phyloP scores from a whole-genome alignment of 1,140 invertebrate genomes.

The Lysiphlebus fabarum region DNA sequence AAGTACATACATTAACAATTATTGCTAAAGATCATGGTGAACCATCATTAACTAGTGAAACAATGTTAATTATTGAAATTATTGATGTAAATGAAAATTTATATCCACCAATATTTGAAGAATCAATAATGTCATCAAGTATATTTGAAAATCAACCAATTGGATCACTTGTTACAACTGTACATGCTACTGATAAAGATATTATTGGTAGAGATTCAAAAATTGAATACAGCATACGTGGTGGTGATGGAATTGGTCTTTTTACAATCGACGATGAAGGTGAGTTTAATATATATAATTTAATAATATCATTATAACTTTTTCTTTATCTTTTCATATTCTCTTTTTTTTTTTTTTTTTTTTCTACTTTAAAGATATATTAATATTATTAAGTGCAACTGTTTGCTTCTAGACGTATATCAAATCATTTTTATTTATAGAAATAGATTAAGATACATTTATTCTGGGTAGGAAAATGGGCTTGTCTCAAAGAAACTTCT shows the following conservation, averaged over 20 bases:
- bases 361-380: slow-evolving; percentile 27
- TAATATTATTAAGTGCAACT: too few relatives aligned
- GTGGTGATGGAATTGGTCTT: slow-evolving; percentile 84
- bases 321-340: slow-evolving; percentile 1
- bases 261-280: slow-evolving; percentile 90
- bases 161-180: slow-evolving; percentile 71
- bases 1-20: slow-evolving; percentile 83
- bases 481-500: too few relatives aligned
- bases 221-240: slow-evolving; percentile 82
- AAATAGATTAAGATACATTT: too few relatives aligned
- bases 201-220: slow-evolving; percentile 71
- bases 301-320: neutral
- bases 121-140: slow-evolving; percentile 70
- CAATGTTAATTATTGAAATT: slow-evolving; percentile 79
- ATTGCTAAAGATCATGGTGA: slow-evolving; percentile 77
- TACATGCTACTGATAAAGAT: slow-evolving; percentile 78
- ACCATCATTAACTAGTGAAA: slow-evolving; percentile 70
- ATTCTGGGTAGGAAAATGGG: too few relatives aligned
- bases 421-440: too few relatives aligned
- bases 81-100: slow-evolving; percentile 92
- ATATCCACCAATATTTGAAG: slow-evolving; percentile 78
- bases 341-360: slow-evolving; percentile 19
- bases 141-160: slow-evolving; percentile 74
- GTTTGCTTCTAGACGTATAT: too few relatives aligned
- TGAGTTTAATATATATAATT: slow-evolving; percentile 49